Conservation (phyloP, 2,888 invertebrate genomes). For the Nematopogon swammerdamellus region DNA sequence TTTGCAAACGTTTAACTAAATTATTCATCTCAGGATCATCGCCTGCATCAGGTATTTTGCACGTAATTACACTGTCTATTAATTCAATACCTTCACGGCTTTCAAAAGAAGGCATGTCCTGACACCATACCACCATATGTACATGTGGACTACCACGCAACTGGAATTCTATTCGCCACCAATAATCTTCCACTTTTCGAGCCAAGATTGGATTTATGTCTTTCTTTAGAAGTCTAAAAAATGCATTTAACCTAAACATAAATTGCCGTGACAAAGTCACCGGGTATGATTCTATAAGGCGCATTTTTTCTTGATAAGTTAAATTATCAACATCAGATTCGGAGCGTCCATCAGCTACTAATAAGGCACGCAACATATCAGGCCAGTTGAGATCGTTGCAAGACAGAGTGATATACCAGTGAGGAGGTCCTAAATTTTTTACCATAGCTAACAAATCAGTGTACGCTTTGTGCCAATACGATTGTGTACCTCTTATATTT, state of each 20-base stretch:
- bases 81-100: too few relatives aligned
- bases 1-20: too few relatives aligned
- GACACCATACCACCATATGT: too few relatives aligned
- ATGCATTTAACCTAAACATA: conserved; percentile 8
- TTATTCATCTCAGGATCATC: too few relatives aligned
- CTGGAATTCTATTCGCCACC: conserved; percentile 14
- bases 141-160: conserved; percentile 12
- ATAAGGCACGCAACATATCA: conserved; percentile 14
- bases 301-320: neutral
- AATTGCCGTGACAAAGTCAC: conserved; percentile 10
- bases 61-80: too few relatives aligned
- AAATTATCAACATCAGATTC: conserved; percentile 5
- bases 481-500: conserved; percentile 12
- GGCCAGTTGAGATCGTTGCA: conserved; percentile 17
- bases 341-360: conserved; percentile 12
- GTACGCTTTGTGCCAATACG: conserved; percentile 9
- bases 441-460: conserved; percentile 13
- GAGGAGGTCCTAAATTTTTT: conserved; percentile 14
- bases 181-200: conserved; percentile 5
- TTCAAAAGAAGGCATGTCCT: too few relatives aligned
- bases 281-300: conserved; percentile 9
- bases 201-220: too few relatives aligned
- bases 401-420: conserved; percentile 11
- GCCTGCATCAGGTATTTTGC: too few relatives aligned
- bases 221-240: too few relatives aligned